Evolutionary conservation across 2,888 invertebrate species (phyloP), one percentile per base, ranked within the genome.

Genomic region (Ectobius pallidus): DNA sequence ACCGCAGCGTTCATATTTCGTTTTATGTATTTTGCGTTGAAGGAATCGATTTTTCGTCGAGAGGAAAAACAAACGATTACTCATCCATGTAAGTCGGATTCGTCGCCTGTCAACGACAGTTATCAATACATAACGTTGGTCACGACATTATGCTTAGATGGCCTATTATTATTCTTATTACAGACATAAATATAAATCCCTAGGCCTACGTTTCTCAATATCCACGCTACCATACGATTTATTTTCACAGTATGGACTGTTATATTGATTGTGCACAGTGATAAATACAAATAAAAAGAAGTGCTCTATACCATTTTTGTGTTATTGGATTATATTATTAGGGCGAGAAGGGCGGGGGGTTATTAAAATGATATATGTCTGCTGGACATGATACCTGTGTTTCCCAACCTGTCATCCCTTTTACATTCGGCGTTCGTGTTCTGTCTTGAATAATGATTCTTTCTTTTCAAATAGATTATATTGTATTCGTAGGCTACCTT

Each of bases 21-120:
- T 16, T 58, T 27, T 58, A n/a, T 58, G 30, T 42, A 42, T 22
- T 22, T 39, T 25, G 22, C 39, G 34, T 42, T 34, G 63, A 42
- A 63, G 22, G 27, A 46, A 65, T 65, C 65, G 65, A 65, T 65
- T 44, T 65, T 46, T 65, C 30, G n/a, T 65, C 46, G 14, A 20
- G 25, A 44, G 65, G 65, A 65, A 44, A 65, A 65, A 65, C 27
- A 44, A 44, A 46, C 46, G 22, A 65, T 65, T 65, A 65, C 18
- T 65, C 65, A 65, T 46, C 46, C 34, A 44, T 65, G 27, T 65
- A 65, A 65, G 65, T 20, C 46, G 65, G 44, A 65, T 44, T 65
- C 65, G 44, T 65, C 46, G 44, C 44, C 65, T 65, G 65, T 65
- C 65, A 65, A 44, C 65, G 65, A 46, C 65, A 65, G 42, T 65